A percentile compares a stretch with the other conserved stretches of the same genome.
phyloP scores from a whole-genome alignment of 2,797 vertebrate genomes.

The Peromyscus aztecus region DNA sequence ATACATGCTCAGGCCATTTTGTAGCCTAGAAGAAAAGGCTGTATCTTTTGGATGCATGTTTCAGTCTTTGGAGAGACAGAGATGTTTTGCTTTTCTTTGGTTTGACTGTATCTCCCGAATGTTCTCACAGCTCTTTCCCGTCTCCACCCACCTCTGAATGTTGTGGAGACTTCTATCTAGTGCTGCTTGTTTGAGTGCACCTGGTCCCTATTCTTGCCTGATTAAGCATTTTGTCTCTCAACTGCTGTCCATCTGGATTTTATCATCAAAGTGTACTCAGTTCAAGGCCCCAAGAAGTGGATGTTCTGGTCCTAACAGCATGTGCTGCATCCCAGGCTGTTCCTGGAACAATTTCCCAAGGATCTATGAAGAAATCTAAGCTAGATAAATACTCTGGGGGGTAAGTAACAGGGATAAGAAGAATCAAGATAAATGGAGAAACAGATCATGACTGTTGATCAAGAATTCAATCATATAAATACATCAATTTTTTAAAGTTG shows the following conservation, averaged over 20 bases:
- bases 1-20: neutral
- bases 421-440: neutral
- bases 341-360: neutral
- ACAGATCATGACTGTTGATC: neutral
- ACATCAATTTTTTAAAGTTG: neutral
- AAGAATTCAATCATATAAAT: neutral
- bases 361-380: constrained; percentile 8
- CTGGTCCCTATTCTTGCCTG: constrained; percentile 28
- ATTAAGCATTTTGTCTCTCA: neutral
- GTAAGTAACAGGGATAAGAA: neutral
- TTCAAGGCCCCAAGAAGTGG: neutral
- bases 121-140: neutral
- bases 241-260: neutral
- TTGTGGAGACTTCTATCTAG: too few relatives aligned
- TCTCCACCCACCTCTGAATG: neutral
- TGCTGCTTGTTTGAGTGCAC: neutral
- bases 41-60: neutral
- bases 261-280: constrained; percentile 9
- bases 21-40: neutral
- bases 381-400: neutral
- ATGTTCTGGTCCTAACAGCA: neutral
- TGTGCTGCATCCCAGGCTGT: neutral
- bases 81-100: neutral
- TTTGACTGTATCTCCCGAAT: neutral
- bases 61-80: constrained; percentile 21